phyloP scores from a whole-genome alignment of 2,888 invertebrate species.

The Chalcis sispes region DNA sequence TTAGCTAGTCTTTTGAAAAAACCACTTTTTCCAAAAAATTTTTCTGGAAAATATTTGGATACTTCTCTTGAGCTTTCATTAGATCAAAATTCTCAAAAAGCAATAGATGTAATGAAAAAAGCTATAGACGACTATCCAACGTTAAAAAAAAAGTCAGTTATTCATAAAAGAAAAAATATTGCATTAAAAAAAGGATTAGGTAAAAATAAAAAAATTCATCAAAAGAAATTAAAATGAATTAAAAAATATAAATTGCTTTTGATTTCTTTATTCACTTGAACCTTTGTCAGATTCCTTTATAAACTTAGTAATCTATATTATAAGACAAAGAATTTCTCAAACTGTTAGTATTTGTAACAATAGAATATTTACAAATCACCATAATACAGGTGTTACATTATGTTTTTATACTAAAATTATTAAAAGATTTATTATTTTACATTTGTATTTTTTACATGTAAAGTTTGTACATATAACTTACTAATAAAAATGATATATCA shows the following conservation, averaged over 20 bases:
- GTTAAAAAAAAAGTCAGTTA: slow-evolving; percentile 54
- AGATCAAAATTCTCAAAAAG: slow-evolving; percentile 71
- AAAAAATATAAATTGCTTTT: slow-evolving; percentile 8
- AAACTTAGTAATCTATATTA: slow-evolving; percentile 29
- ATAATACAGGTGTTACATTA: not conserved
- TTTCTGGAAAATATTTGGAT: slow-evolving; percentile 81
- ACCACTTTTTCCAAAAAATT: slow-evolving; percentile 83
- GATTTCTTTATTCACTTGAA: slow-evolving; percentile 31
- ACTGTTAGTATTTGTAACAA: slow-evolving; percentile 42
- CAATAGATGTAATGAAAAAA: slow-evolving; percentile 79
- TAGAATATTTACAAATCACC: slow-evolving; percentile 36
- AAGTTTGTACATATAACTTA: slow-evolving; percentile 19
- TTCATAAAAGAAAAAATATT: slow-evolving; percentile 34
- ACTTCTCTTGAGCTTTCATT: slow-evolving; percentile 69
- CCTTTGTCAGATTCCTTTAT: slow-evolving; percentile 26
- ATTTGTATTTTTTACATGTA: slow-evolving; percentile 30
- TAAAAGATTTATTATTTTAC: slow-evolving; percentile 20
- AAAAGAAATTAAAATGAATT: slow-evolving; percentile 46
- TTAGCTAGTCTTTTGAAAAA: slow-evolving; percentile 78
- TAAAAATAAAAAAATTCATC: slow-evolving; percentile 37
- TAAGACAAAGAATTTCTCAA: slow-evolving; percentile 18
- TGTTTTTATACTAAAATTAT: slow-evolving; percentile 14
- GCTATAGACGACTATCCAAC: slow-evolving; percentile 63
- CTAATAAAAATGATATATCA: not conserved
- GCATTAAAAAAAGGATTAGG: slow-evolving; percentile 49